phyloP scores from a whole-genome alignment of 2,113 vertebrate genomes.

The Embiotoca jacksoni region DNA sequence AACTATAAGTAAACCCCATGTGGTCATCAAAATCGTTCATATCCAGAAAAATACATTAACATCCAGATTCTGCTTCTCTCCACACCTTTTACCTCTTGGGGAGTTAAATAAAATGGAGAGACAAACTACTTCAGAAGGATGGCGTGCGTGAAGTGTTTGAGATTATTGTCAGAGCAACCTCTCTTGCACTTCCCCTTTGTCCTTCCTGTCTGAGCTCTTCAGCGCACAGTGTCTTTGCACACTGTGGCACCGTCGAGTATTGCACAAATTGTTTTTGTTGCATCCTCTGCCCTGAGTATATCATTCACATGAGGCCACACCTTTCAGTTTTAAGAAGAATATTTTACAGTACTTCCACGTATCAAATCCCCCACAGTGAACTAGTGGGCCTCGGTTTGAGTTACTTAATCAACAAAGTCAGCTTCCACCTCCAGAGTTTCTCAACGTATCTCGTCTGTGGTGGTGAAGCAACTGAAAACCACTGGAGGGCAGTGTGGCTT shows the following conservation, averaged over 20 bases:
- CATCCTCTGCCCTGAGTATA: background rate
- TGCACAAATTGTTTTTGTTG: too few relatives aligned
- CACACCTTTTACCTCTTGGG: background rate
- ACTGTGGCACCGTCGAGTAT: background rate
- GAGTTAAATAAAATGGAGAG: conserved; percentile 5
- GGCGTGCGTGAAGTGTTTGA: conserved; percentile 6
- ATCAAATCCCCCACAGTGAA: conserved; percentile 8
- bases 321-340: background rate
- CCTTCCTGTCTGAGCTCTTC: conserved; percentile 55
- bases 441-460: background rate
- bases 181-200: conserved; percentile 64
- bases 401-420: conserved; percentile 11
- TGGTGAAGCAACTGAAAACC: conserved; percentile 47
- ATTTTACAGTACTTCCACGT: background rate
- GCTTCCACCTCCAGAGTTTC: conserved; percentile 19
- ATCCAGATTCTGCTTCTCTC: background rate
- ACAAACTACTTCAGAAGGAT: background rate
- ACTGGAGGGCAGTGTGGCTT: conserved; percentile 84
- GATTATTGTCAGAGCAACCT: conserved; percentile 38
- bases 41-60: background rate
- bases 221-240: background rate
- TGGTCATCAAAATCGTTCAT: conserved; percentile 1
- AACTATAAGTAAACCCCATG: background rate
- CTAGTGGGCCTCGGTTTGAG: background rate
- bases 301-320: background rate